Evolutionary conservation across 2,888 invertebrate species (phyloP).

Genomic region (Hypolimnas misippus): DNA sequence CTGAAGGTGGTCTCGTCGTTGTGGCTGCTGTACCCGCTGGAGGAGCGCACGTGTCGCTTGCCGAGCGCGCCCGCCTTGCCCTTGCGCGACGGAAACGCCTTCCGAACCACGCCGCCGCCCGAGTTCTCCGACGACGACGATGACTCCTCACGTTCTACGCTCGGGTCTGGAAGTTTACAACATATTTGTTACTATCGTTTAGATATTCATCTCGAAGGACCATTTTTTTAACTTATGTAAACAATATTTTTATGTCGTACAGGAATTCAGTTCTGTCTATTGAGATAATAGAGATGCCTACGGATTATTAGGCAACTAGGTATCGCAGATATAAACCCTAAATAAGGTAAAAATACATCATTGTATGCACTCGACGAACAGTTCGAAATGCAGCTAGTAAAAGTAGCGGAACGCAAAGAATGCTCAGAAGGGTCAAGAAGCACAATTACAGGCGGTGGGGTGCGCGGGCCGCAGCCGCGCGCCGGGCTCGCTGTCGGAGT

Average conservation of each 20-base stretch:
- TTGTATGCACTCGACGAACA: no score
- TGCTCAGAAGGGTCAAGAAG: background rate
- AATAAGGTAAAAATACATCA: no score
- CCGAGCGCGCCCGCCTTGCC: slow-evolving; percentile 86
- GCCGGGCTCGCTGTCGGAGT: slow-evolving; percentile 77
- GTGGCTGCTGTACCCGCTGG: slow-evolving; percentile 92
- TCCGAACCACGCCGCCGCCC: slow-evolving; percentile 86
- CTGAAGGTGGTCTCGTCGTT: slow-evolving; percentile 94
- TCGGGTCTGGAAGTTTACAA: slow-evolving; percentile 61
- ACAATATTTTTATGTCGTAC: background rate
- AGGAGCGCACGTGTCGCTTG: slow-evolving; percentile 90
- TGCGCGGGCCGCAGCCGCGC: slow-evolving; percentile 69
- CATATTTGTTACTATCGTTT: background rate
- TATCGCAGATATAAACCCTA: background rate
- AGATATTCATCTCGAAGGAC: slow-evolving; percentile 7
- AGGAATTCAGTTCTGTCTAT: background rate
- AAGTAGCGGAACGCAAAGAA: background rate
- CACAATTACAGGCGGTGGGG: slow-evolving; percentile 66
- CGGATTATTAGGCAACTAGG: no score
- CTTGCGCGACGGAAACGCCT: slow-evolving; percentile 88
- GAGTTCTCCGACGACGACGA: slow-evolving; percentile 92
- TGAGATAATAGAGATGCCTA: no score
- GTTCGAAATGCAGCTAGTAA: background rate
- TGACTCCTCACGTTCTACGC: slow-evolving; percentile 89
- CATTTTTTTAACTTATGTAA: background rate